Evolutionary conservation across 2,797 vertebrate genomes (phyloP).

Genomic region (Podarcis siculus): DNA sequence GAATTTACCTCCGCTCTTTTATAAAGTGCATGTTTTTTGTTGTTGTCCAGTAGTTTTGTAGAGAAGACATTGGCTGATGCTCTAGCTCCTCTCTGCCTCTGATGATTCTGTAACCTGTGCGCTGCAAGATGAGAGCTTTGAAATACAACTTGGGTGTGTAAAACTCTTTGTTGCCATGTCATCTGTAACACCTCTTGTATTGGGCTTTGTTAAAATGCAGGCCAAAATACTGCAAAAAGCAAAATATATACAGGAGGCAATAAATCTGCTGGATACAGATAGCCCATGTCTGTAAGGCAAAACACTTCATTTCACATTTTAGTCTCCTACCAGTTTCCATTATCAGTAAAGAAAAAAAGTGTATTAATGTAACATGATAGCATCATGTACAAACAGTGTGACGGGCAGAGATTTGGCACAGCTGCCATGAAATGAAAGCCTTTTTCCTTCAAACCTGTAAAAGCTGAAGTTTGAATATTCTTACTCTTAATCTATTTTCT

Average conservation of each 20-base stretch:
- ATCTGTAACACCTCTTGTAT: conserved; percentile 36
- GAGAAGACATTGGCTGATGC: not conserved
- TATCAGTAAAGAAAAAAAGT: conserved; percentile 68
- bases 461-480: conserved; percentile 58
- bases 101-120: conserved; percentile 24
- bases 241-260: conserved; percentile 48
- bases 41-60: not conserved
- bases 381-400: conserved; percentile 64
- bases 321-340: conserved; percentile 71
- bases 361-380: conserved; percentile 65
- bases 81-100: conserved; percentile 33
- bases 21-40: not conserved
- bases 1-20: not conserved
- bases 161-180: not conserved
- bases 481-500: conserved; percentile 55
- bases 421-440: conserved; percentile 67
- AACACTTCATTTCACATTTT: conserved; percentile 67
- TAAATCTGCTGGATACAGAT: conserved; percentile 72
- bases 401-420: conserved; percentile 54
- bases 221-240: conserved; percentile 57
- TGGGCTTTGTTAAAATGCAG: conserved; percentile 57
- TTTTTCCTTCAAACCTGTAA: conserved; percentile 67
- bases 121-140: conserved; percentile 27
- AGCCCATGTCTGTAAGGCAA: conserved; percentile 69
- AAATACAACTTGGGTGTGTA: conserved; percentile 1